phyloP scores from a whole-genome alignment of 2,113 vertebrate genomes.

The Onychostoma macrolepis region DNA sequence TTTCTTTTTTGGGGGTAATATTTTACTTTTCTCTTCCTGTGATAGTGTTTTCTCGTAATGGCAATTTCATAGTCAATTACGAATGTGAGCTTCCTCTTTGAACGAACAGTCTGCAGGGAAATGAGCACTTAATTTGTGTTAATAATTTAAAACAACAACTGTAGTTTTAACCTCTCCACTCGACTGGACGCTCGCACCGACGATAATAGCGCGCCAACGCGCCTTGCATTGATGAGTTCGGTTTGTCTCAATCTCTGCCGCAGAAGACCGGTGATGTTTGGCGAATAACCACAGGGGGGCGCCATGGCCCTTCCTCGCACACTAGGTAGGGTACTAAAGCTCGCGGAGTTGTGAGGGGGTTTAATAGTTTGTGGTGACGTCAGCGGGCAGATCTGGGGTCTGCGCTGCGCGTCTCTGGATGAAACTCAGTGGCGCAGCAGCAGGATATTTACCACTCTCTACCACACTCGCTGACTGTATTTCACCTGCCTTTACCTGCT shows the following conservation, averaged over 20 bases:
- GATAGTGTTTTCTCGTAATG: neutral
- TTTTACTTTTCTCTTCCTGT: neutral
- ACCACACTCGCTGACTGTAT: constrained; percentile 62
- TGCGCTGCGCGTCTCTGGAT: constrained; percentile 66
- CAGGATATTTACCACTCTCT: constrained; percentile 56
- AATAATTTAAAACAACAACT: no score
- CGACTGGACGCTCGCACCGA: neutral
- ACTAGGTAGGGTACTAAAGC: neutral
- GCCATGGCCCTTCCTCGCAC: constrained; percentile 61
- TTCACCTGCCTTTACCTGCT: constrained; percentile 57
- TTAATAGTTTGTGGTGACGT: constrained; percentile 56
- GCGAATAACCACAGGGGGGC: constrained; percentile 65
- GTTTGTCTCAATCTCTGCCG: neutral
- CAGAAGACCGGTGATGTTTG: neutral
- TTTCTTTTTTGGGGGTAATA: no score
- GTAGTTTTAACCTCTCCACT: no score
- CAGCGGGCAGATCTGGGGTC: constrained; percentile 60
- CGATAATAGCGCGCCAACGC: neutral
- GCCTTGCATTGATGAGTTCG: no score
- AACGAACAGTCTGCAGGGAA: no score
- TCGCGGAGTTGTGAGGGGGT: constrained; percentile 52
- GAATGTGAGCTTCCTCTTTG: neutral
- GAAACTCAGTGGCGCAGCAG: constrained; percentile 59
- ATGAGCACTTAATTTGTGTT: no score
- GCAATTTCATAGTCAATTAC: neutral